These are phyloP conservation scores for Helogale parvula DNA, from an alignment of 2,113 vertebrate species.

Conservation along the genomic window DNA sequence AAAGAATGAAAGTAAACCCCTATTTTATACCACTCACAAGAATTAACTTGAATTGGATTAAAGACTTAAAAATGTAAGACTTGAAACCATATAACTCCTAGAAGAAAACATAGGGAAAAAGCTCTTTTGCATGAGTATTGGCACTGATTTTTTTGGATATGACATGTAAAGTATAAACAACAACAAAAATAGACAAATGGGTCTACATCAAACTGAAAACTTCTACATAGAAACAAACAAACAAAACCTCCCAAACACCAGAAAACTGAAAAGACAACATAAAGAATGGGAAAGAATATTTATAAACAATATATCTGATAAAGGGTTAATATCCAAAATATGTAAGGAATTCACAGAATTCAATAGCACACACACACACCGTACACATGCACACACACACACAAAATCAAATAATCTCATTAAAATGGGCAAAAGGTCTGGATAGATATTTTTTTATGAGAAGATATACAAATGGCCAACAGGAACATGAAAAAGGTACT, in stretches of 20 bases:
- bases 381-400: too few relatives aligned
- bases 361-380: neutral
- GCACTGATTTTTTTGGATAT: neutral
- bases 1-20: too few relatives aligned
- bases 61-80: neutral
- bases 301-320: neutral
- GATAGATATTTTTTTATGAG: neutral
- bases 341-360: neutral
- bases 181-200: neutral
- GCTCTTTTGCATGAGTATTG: neutral
- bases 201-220: neutral
- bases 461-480: neutral
- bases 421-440: neutral
- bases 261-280: neutral
- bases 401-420: neutral
- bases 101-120: neutral
- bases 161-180: neutral
- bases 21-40: too few relatives aligned
- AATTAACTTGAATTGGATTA: neutral
- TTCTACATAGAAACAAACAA: neutral
- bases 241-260: neutral
- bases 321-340: neutral
- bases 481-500: neutral
- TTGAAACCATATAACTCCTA: neutral
- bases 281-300: neutral